These are phyloP conservation scores for Sebastes matsubarae DNA, from an alignment of 2,797 vertebrate genomes.

Conservation along the genomic window DNA sequence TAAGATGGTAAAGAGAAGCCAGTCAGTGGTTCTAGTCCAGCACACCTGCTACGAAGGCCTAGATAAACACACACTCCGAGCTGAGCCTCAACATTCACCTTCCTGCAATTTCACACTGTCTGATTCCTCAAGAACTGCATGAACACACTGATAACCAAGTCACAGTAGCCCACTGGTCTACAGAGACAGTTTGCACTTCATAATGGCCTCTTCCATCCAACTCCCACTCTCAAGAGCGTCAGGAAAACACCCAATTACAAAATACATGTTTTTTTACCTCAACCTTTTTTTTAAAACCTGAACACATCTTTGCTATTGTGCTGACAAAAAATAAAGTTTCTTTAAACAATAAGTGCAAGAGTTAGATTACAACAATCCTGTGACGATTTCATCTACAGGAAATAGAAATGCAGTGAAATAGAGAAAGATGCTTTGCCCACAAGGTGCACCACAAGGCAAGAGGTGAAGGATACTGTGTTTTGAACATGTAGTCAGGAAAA, in stretches of 20 bases:
- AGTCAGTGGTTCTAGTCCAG: conserved; percentile 40
- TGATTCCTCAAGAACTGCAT: conserved; percentile 71
- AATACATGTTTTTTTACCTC: not conserved
- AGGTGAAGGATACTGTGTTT: not conserved
- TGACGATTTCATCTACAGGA: not conserved
- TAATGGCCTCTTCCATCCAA: conserved; percentile 33
- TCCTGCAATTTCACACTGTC: conserved; percentile 79
- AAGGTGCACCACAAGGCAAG: not conserved
- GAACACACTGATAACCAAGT: conserved; percentile 72
- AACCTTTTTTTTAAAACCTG: not conserved
- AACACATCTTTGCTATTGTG: not conserved
- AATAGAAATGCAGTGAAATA: not conserved
- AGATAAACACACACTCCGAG: conserved; percentile 51
- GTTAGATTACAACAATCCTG: not conserved
- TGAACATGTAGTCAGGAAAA: not conserved
- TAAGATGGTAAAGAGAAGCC: conserved; percentile 24
- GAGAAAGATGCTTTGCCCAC: conserved; percentile 1
- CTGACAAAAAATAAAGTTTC: not conserved
- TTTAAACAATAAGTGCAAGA: not conserved
- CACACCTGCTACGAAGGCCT: conserved; percentile 36
- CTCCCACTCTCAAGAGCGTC: conserved; percentile 11
- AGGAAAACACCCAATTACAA: conserved; percentile 29
- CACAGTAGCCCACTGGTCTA: conserved; percentile 50
- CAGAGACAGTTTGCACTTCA: conserved; percentile 57
- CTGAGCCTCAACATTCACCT: conserved; percentile 60